A percentile compares a stretch with the other conserved stretches of the same genome.
phyloP scores from a whole-genome alignment of 2,797 vertebrate genomes.

The Cynodonichthys magdalenae region DNA sequence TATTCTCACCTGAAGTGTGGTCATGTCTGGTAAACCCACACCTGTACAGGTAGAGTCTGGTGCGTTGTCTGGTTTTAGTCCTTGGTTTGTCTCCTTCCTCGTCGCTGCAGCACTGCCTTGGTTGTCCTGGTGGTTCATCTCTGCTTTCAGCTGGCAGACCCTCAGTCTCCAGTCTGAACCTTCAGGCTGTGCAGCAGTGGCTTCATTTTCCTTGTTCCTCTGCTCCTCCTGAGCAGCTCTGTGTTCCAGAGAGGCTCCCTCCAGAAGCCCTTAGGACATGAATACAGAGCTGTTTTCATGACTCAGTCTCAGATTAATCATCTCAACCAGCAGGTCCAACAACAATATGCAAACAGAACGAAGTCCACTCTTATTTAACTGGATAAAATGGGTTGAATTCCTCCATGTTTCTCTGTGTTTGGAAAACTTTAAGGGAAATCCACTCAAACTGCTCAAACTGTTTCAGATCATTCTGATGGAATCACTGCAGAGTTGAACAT shows the following conservation, averaged over 20 bases:
- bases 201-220: slow-evolving; percentile 12
- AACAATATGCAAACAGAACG: neutral
- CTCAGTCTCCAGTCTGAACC: slow-evolving; percentile 15
- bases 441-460: too few relatives aligned
- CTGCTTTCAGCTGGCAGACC: slow-evolving; percentile 20
- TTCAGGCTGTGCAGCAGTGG: slow-evolving; percentile 25
- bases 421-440: too few relatives aligned
- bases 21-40: neutral
- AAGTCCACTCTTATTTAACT: too few relatives aligned
- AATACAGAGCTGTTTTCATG: slow-evolving; percentile 40
- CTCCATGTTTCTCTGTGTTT: too few relatives aligned
- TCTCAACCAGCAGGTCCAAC: neutral
- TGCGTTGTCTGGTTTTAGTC: slow-evolving; percentile 7
- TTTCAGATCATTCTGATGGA: too few relatives aligned
- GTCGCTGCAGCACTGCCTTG: neutral
- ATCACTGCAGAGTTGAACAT: neutral
- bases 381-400: too few relatives aligned
- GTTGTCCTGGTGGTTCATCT: slow-evolving; percentile 7
- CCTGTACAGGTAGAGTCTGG: slow-evolving; percentile 18
- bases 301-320: too few relatives aligned
- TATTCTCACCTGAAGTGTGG: slow-evolving; percentile 44
- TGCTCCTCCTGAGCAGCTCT: slow-evolving; percentile 33
- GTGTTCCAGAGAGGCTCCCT: slow-evolving; percentile 29
- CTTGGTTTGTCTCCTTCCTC: slow-evolving; percentile 24
- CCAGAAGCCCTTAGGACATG: slow-evolving; percentile 39